Evolutionary conservation across 2,888 invertebrate genomes (phyloP), one percentile per base, ranked within the genome.

Genomic region (Hydropsyche betteni): DNA sequence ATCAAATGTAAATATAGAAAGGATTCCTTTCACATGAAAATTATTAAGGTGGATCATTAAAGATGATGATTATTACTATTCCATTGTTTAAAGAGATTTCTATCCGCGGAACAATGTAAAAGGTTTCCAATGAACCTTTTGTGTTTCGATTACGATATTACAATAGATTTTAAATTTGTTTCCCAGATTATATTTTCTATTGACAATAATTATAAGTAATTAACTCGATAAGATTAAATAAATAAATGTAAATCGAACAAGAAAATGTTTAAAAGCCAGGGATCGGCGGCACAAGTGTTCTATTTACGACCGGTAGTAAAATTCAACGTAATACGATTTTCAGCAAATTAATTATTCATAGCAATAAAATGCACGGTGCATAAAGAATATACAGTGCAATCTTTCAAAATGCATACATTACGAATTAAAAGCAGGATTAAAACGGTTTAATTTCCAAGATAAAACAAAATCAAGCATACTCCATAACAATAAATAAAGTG

Each of bases 321-420:
- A 74, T 64, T 64, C 68, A 52, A 52, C 24, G 33, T 69, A 74
- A 74, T 69, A 68, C 74, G 55, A 74, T 74, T 69, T 53, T 68
- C 12, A 33, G 50, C 7, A 33, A 69, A 74, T 74, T 69, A 74
- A 69, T 74, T 74, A 74, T 74, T 74, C 69, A 74, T 58, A 68
- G 33, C 51, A 33, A 69, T 50, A 58, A 68, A 64, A 69, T 69
- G 74, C 69, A 74, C 69, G 16, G 52, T 58, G 69, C 69, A 53
- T 64, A 36, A 69, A 64, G 58, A 74, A 69, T 69, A 50, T n/a
- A 24, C 44, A 44, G 44, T 44, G 44, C 44, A 44, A 44, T 44
- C 44, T 10, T 10, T 44, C 44, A 10, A 10, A 44, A 44, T 44
- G 44, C 44, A 44, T 44, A 4, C 44, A 10, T 44, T 44, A 44